Evolutionary conservation across 2,888 invertebrate species (phyloP).

Genomic region (Frankliniella intonsa): DNA sequence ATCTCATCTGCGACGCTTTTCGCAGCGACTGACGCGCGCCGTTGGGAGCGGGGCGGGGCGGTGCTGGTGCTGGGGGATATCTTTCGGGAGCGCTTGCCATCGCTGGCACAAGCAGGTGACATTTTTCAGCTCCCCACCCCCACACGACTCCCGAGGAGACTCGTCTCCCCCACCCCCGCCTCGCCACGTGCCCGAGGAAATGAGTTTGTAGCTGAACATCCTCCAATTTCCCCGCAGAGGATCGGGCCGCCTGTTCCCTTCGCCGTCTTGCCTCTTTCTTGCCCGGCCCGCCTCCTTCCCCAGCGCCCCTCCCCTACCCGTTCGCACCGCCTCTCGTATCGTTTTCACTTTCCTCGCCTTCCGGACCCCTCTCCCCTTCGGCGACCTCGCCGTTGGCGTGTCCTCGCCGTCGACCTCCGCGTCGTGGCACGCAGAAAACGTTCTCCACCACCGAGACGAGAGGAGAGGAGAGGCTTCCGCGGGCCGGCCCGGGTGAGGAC

Average conservation of each 20-base stretch:
- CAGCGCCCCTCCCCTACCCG: not conserved
- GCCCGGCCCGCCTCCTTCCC: not conserved
- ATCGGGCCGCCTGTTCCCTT: not conserved
- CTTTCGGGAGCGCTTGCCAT: not conserved
- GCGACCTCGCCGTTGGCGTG: too few species aligned
- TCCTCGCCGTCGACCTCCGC: too few species aligned
- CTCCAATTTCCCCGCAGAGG: not conserved
- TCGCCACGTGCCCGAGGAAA: not conserved
- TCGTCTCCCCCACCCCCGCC: not conserved
- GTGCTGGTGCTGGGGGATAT: not conserved
- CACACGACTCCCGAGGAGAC: not conserved
- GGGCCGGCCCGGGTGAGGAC: too few species aligned
- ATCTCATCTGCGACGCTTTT: not conserved
- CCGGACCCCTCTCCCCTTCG: not conserved
- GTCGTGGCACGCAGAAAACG: too few species aligned
- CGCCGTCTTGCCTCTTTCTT: not conserved
- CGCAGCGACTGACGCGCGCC: not conserved
- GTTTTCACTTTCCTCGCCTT: not conserved
- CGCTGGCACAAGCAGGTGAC: not conserved
- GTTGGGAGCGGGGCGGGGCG: not conserved
- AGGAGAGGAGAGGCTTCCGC: too few species aligned
- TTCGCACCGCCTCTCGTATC: not conserved
- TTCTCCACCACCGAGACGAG: too few species aligned
- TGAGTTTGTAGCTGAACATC: not conserved
- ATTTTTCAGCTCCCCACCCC: constrained; percentile 7